Base-by-base conservation (phyloP, 2,113 vertebrate species). In the Panthera leo region DNA sequence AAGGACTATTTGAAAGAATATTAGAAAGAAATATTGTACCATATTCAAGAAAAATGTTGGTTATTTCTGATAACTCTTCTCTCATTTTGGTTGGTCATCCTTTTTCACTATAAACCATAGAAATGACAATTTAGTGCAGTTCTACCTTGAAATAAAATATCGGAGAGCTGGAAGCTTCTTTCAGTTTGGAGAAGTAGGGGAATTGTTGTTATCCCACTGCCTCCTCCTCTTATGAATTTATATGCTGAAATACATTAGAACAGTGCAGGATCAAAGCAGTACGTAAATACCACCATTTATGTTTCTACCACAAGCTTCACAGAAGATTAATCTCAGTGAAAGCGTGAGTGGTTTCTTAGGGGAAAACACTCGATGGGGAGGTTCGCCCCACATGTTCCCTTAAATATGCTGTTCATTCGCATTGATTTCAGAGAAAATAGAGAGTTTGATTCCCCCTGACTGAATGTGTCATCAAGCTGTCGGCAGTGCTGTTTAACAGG, bases 201-300 rank as follows among this genome's bases (percentile, higher is more conserved):
- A 93, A 90, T 85, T 78, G 83, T 87, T 93, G 96, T 97, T 96
- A 73, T 94, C 85, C 97, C 86, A 73, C 51, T 84, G 53, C 61
- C 85, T 95, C 58, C 91, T 76, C 80, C 92, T 89, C 42, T 91
- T 95, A 83, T 89, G 95, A 98, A 97, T 94, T 93, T 84, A 76
- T 87, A 63, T 96, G 87, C 95, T 97, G 96, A 97, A 86, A 85
- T 78, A 93, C 98, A 97, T 97, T 84, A 97, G 65, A 88, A 70
- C 39, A 96, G 97, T 93, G 36, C 73, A 94, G 94, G 80, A 95
- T 96, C 92, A 97, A 83, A 87, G 85, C 91, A 48, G 90, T 87
- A 5, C n/a, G 58, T 95, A 98, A 0, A 2, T 63, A 45, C 76
- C 51, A 63, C 63, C 82, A 4, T 71, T 96, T 94, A 12, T 76